Percentiles rank a stretch among this genome's conserved stretches.
These are phyloP conservation scores for Clusia tigrina DNA, from an alignment of 2,888 invertebrate genomes.

Conservation along the genomic window DNA sequence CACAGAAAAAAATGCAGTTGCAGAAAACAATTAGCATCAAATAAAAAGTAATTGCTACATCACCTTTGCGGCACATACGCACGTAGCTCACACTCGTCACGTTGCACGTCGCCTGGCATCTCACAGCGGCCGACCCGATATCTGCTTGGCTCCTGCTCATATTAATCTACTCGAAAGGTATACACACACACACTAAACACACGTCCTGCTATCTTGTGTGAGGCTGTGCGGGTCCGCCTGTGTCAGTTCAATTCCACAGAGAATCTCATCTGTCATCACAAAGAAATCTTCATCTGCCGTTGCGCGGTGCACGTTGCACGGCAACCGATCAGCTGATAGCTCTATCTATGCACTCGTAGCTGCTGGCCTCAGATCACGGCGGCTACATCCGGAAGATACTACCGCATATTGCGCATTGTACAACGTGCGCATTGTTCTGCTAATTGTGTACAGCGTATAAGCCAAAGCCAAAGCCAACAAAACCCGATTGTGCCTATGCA, in stretches of 20 bases:
- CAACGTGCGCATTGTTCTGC: background rate
- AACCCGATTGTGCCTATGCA: conserved; percentile 46
- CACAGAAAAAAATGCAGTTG: background rate
- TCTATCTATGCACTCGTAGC: conserved; percentile 42
- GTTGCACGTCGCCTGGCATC: background rate
- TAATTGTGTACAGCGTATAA: conserved; percentile 26
- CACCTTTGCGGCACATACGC: conserved; percentile 32
- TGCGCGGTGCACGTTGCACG: conserved; percentile 11
- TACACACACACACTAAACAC: too few relatives aligned
- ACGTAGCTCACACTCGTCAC: background rate
- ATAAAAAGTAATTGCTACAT: conserved; percentile 47
- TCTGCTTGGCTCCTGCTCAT: background rate
- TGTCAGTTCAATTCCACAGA: background rate
- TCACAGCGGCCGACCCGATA: background rate
- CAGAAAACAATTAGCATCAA: conserved; percentile 40
- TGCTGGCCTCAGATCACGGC: too few relatives aligned
- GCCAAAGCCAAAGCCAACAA: too few relatives aligned
- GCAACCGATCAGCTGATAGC: conserved; percentile 54
- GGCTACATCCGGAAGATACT: background rate
- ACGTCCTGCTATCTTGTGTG: too few relatives aligned
- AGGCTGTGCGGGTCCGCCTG: too few relatives aligned
- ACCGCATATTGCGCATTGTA: conserved; percentile 26
- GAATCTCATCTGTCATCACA: conserved; percentile 15
- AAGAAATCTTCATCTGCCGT: conserved; percentile 21
- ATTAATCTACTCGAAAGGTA: too few relatives aligned